Base-by-base conservation (phyloP, 2,113 vertebrate genomes). In the Lepus timidus region DNA sequence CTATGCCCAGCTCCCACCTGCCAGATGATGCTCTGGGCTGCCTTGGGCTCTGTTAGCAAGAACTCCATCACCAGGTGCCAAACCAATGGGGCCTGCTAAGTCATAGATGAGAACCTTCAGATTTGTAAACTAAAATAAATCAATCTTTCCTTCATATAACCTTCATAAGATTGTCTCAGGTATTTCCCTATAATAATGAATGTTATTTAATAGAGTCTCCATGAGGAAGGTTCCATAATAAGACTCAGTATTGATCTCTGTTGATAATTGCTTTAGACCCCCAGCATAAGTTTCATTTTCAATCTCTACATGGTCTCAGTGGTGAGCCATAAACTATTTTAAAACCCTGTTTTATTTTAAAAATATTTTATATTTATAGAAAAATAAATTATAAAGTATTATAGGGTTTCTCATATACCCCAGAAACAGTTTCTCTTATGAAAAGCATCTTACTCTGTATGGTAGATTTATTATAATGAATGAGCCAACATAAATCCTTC, bases 301-400 rank as follows among this genome's bases (percentile, higher is more conserved):
- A 61, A 23, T 23, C 23, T 90, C 4, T 36, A 22, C 19, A 7
- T 31, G 14, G 20, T 49, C 14, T 86, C 64, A 90, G 27, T 23
- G 78, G 25, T 19, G 16, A 68, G 9, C 25, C 13, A 67, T 36
- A 68, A 80, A 13, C 44, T 61, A 3, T 79, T 29, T 92, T 44
- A 9, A 27, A n/a, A 71, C 87, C 58, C n/a, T 29, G 7, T 19
- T 51, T 52, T 36, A 70, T 33, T 64, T 70, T 31, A 92, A 5
- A n/a, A 75, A 75, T 51, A 11, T 55, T 85, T 75, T 65, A 86
- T 10, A 90, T 78, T 78, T 90, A 61, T 10, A 90, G 83, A 44
- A 73, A 16, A 58, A 58, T 44, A 94, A 80, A 78, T 27, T 55
- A 5, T 58, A n/a, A 87, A 20, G 61, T 49, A 86, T 12, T 2